These are phyloP conservation scores for Steromphala cineraria DNA, from an alignment of 2,888 invertebrate genomes.

Conservation along the genomic window DNA sequence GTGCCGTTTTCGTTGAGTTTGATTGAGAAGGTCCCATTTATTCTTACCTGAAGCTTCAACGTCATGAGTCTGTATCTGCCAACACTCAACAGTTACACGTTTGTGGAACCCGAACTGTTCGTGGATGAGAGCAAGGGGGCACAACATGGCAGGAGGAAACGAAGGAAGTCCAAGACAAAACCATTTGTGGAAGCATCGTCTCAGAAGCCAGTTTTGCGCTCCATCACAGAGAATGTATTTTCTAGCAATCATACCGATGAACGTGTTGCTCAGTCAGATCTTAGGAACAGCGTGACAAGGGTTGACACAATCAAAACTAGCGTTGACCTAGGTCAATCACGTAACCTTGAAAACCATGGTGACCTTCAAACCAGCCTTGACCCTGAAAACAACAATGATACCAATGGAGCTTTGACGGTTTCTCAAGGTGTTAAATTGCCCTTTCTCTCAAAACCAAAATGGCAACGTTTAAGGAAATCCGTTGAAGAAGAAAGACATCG, in stretches of 20 bases:
- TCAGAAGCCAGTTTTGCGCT: not conserved
- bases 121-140: not conserved
- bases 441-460: not conserved
- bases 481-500: not conserved
- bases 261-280: too few relatives aligned
- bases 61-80: slow-evolving; percentile 34
- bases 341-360: too few relatives aligned
- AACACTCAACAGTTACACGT: slow-evolving; percentile 25
- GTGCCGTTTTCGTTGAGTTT: too few relatives aligned
- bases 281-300: too few relatives aligned
- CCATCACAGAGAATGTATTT: not conserved
- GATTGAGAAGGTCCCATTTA: too few relatives aligned
- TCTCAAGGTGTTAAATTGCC: not conserved
- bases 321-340: too few relatives aligned
- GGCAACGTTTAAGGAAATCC: not conserved
- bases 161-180: not conserved
- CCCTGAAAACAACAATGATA: not conserved
- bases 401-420: too few relatives aligned
- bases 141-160: not conserved
- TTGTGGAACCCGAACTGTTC: slow-evolving; percentile 29
- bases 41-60: too few relatives aligned
- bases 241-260: not conserved
- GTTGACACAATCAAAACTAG: too few relatives aligned
- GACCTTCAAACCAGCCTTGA: not conserved
- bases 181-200: not conserved